Base-by-base conservation (phyloP, 2,797 vertebrate species). In the Aeoliscus strigatus region DNA sequence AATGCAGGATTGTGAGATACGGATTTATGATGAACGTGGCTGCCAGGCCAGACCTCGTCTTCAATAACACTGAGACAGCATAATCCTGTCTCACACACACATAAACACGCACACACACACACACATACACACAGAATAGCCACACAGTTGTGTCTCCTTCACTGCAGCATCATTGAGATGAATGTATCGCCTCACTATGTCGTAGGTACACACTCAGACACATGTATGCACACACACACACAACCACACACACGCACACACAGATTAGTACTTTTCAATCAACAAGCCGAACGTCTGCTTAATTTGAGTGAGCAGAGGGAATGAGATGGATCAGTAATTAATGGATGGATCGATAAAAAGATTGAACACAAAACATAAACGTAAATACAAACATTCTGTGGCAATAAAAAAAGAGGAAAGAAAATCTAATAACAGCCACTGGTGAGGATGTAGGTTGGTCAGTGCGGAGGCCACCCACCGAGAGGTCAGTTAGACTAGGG, bases 11-110 rank as follows among this genome's bases (percentile, higher is more conserved):
- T 80, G 70, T 57, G 54, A 85, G 83, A 89, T 86, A 83, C 87
- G 87, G 82, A 80, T 77, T 82, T 79, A 79, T 87, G 86, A 86
- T 88, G 85, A 86, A 86, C 78, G 77, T 77, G 79, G 73, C 78
- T 59, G 75, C 72, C 58, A 37, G 46, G 72, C 64, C 67, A 51
- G 42, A 47, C 75, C 79, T 75, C 71, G 44, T 44, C 54, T 45
- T 37, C 25, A 70, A 65, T 61, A 61, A 77, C 66, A 81, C 60
- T 56, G 39, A 51, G 49, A 57, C 24, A 27, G 27, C 57, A 72
- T 83, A 82, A 81, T 85, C 80, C 77, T 45, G 12, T 66, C 41
- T 70, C 57, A 30, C 37, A 45, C 61, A 54, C 26, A 50, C 13
- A 37, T 36, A 4, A n/a, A n/a, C n/a, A n/a, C n/a, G n/a, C 57